phyloP scores from a whole-genome alignment of 2,888 invertebrate genomes.

The Prionchulus punctatus region DNA sequence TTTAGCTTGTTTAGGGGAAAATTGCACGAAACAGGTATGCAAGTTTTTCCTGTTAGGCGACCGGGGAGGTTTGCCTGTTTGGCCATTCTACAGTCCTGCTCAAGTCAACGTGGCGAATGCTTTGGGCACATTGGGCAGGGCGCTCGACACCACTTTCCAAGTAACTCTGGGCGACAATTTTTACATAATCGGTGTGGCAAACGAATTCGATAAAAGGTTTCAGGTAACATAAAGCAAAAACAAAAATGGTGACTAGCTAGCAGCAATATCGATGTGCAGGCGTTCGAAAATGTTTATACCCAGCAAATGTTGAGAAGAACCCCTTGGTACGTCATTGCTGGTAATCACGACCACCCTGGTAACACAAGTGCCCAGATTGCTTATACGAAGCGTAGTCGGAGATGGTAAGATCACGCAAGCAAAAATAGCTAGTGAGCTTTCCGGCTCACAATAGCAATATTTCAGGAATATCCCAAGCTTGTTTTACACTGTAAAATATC shows the following conservation, averaged over 20 bases:
- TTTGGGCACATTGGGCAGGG: constrained; percentile 31
- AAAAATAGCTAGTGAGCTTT: no score
- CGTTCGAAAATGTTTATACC: constrained; percentile 37
- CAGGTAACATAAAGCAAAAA: no score
- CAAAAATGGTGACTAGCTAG: no score
- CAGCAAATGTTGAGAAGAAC: constrained; percentile 20
- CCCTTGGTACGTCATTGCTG: constrained; percentile 40
- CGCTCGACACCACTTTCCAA: constrained; percentile 31
- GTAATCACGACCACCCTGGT: constrained; percentile 41
- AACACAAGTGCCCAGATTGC: constrained; percentile 39
- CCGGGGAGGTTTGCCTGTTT: constrained; percentile 34
- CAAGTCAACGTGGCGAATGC: constrained; percentile 34
- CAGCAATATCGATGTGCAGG: no score
- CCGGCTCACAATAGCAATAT: no score
- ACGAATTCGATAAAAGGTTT: constrained; percentile 37
- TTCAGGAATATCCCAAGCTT: constrained; percentile 37
- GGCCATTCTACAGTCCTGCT: constrained; percentile 34
- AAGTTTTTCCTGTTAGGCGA: constrained; percentile 32
- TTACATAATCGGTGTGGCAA: constrained; percentile 38
- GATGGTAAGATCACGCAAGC: constrained; percentile 26
- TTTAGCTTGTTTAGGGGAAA: not conserved
- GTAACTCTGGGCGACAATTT: constrained; percentile 40
- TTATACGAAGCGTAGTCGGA: constrained; percentile 29
- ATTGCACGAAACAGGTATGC: not conserved
- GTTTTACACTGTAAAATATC: constrained; percentile 33